Evolutionary conservation across 2,797 vertebrate genomes (phyloP).

Genomic region (Acrossocheilus fasciatus): DNA sequence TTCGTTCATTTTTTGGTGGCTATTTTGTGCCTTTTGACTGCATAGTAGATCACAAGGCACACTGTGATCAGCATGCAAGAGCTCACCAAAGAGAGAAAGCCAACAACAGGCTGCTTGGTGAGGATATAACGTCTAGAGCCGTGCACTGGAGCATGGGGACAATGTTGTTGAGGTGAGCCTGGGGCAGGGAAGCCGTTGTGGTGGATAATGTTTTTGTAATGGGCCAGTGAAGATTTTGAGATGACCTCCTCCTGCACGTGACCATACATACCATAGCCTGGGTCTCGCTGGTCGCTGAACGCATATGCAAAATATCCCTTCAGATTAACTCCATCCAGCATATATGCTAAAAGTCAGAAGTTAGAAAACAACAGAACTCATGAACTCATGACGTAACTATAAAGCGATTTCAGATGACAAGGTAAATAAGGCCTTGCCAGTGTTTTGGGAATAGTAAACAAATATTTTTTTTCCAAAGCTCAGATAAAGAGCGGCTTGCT

Average conservation of each 20-base stretch:
- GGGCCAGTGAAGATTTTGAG: constrained; percentile 86
- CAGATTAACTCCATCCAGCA: constrained; percentile 90
- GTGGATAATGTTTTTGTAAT: constrained; percentile 89
- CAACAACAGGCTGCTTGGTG: constrained; percentile 82
- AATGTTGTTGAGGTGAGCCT: constrained; percentile 70
- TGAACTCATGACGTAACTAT: background rate
- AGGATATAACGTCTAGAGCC: constrained; percentile 80
- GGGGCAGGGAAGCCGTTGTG: constrained; percentile 86
- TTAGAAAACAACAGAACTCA: background rate
- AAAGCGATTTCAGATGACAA: constrained; percentile 17
- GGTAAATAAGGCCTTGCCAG: constrained; percentile 17
- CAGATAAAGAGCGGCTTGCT: constrained; percentile 46
- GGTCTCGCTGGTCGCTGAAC: constrained; percentile 88
- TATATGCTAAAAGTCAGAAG: constrained; percentile 77
- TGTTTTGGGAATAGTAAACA: constrained; percentile 35
- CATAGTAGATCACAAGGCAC: constrained; percentile 88
- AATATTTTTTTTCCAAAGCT: constrained; percentile 34
- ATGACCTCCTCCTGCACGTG: constrained; percentile 84
- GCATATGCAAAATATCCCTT: constrained; percentile 95
- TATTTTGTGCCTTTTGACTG: constrained; percentile 78
- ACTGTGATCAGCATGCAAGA: constrained; percentile 84
- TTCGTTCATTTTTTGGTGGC: constrained; percentile 9
- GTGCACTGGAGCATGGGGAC: constrained; percentile 70
- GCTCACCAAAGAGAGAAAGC: constrained; percentile 86
- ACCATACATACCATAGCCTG: constrained; percentile 89